phyloP scores from a whole-genome alignment of 2,888 invertebrate genomes.

The Linnaemya tessellans region DNA sequence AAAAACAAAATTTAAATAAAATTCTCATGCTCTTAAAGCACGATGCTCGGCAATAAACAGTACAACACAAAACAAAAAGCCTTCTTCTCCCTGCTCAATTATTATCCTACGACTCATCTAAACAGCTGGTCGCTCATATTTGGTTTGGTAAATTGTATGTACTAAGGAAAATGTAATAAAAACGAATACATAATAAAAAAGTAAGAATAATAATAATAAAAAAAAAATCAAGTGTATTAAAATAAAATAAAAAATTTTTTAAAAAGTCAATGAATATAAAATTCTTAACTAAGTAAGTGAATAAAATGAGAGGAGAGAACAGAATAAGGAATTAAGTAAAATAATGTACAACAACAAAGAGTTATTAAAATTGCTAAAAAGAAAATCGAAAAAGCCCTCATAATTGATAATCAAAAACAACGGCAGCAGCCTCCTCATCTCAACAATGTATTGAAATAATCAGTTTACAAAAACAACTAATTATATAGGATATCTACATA shows the following conservation, averaged over 20 bases:
- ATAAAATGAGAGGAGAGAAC: neutral
- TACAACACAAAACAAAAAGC: conserved; percentile 28
- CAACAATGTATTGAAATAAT: conserved; percentile 5
- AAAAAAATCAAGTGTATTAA: conserved; percentile 30
- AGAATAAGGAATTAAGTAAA: conserved; percentile 6
- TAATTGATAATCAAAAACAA: conserved; percentile 28
- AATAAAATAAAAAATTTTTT: neutral
- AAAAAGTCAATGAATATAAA: conserved; percentile 21
- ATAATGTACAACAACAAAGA: neutral
- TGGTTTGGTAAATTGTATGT: neutral
- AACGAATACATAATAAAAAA: neutral
- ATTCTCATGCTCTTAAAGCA: conserved; percentile 4
- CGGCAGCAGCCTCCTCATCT: neutral
- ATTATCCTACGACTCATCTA: neutral
- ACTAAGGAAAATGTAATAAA: conserved; percentile 4
- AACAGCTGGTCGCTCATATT: conserved; percentile 57
- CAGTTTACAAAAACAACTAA: conserved; percentile 1
- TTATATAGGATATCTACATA: neutral
- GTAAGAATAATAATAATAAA: neutral
- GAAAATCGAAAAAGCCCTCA: conserved; percentile 7
- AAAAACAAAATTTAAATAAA: conserved; percentile 35
- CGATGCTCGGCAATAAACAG: neutral
- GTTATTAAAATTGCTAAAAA: conserved; percentile 22
- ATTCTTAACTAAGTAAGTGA: conserved; percentile 18
- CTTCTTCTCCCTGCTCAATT: neutral